phyloP scores from a whole-genome alignment of 1,140 invertebrate genomes.

The Medauroidea extradentata region DNA sequence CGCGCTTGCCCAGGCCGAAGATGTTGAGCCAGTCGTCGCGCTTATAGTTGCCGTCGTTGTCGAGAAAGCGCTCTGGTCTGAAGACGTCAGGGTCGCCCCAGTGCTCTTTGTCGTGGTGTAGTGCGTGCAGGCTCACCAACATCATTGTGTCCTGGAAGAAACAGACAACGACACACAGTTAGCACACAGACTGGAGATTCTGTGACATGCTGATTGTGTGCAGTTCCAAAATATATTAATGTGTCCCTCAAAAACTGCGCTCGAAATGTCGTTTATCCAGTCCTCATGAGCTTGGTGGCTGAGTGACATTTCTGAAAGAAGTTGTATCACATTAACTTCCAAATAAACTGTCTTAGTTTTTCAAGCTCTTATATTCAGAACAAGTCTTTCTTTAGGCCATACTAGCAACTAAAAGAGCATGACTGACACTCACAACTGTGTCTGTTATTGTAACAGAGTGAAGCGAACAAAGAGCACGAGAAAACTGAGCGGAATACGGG shows the following conservation, averaged over 20 bases:
- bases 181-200: no score
- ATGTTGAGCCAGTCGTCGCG: slow-evolving; percentile 53
- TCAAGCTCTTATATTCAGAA: no score
- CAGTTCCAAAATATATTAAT: background rate
- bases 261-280: background rate
- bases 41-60: slow-evolving; percentile 45
- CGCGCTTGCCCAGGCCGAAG: slow-evolving; percentile 72
- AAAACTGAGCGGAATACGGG: no score
- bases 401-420: no score
- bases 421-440: no score
- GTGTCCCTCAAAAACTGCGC: background rate
- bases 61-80: slow-evolving; percentile 64
- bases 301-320: no score
- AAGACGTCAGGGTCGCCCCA: slow-evolving; percentile 66
- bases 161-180: no score
- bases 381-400: no score
- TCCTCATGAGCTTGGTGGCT: background rate
- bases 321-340: background rate
- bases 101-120: slow-evolving; percentile 55
- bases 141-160: slow-evolving; percentile 49
- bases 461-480: no score
- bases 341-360: background rate
- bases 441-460: no score
- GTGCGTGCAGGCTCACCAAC: slow-evolving; percentile 57
- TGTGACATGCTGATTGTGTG: background rate